phyloP scores from a whole-genome alignment of 2,797 vertebrate species.

The Eidolon dupreanum region DNA sequence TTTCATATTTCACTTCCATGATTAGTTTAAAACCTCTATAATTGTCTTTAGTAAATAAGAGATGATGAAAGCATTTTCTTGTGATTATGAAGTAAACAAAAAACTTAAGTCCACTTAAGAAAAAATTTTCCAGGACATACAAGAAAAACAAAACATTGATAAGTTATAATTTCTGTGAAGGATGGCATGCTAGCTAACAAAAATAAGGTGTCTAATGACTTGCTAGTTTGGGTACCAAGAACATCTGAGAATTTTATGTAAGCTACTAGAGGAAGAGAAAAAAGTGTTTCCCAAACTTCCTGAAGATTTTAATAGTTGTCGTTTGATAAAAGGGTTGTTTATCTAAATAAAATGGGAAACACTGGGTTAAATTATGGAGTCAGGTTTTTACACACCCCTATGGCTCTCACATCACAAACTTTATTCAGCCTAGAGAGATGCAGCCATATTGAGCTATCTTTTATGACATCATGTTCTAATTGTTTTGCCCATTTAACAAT shows the following conservation, averaged over 20 bases:
- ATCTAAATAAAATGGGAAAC: slow-evolving; percentile 21
- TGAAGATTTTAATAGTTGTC: not conserved
- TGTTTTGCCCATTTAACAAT: slow-evolving; percentile 20
- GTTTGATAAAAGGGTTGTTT: slow-evolving; percentile 11
- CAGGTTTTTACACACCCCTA: not conserved
- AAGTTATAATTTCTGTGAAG: not conserved
- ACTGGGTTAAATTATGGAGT: not conserved
- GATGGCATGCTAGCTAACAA: not conserved
- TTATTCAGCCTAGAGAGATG: not conserved
- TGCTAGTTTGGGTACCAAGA: not conserved
- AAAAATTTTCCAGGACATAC: not conserved
- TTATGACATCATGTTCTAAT: not conserved
- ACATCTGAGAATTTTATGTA: not conserved
- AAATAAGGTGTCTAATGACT: not conserved
- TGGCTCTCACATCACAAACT: not conserved
- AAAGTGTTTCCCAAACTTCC: not conserved
- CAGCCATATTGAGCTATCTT: not conserved
- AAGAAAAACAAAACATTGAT: slow-evolving; percentile 15
- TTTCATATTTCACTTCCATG: slow-evolving; percentile 47
- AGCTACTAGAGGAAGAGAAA: not conserved
- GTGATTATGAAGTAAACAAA: slow-evolving; percentile 46
- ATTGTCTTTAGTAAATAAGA: slow-evolving; percentile 37
- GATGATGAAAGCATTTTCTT: slow-evolving; percentile 68
- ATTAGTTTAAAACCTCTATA: slow-evolving; percentile 48
- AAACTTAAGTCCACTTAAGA: slow-evolving; percentile 36